Base-by-base conservation (phyloP, 2,797 vertebrate species). In the Pterois miles region DNA sequence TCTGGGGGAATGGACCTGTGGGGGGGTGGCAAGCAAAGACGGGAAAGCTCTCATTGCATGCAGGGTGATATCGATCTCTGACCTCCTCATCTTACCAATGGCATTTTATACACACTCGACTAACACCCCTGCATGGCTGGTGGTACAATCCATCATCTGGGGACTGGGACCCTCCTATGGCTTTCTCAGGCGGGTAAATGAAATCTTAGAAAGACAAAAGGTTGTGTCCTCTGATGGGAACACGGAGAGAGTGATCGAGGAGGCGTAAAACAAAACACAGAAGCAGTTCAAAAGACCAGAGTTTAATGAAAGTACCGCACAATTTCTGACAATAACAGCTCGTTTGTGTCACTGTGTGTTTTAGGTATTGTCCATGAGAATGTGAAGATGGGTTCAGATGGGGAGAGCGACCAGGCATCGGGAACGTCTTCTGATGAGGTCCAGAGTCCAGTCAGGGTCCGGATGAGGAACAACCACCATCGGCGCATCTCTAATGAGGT, bases 391-490 rank as follows among this genome's bases (percentile, higher is more conserved):
- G 95, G 96, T 12, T 96, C 96, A 8, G 96, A 96, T 43, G 96
- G 96, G 20, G 96, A 96, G 86, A 96, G 95, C n/a, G 96, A 96
- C 89, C 96, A 96, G 74, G 95, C 96, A 2, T 96, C 96, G 9
- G 96, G 95, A 25, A 96, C 96, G 0, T 96, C 95, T 3, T 96
- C 95, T 8, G 96, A 96, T 68, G 95, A 96, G 88, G 95, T 96
- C 71, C 96, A 96, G 88, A 96, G 96, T 91, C 96, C 96, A 31
- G 95, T 96, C 70, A 90, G 95, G 70, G 95, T 96, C 54, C 93
- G 96, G 3, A 95, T 96, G 95, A 92, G 95, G 82, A 96, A 96
- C 87, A 96, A 94, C 84, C 92, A 95, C 76, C 94, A 96, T 68
- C 93, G 96, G 25, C 94, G 95, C 67, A 95, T 96, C 85, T 96